Evolutionary conservation across 2,113 vertebrate genomes (phyloP).

Genomic region (Trichomycterus rosablanca): DNA sequence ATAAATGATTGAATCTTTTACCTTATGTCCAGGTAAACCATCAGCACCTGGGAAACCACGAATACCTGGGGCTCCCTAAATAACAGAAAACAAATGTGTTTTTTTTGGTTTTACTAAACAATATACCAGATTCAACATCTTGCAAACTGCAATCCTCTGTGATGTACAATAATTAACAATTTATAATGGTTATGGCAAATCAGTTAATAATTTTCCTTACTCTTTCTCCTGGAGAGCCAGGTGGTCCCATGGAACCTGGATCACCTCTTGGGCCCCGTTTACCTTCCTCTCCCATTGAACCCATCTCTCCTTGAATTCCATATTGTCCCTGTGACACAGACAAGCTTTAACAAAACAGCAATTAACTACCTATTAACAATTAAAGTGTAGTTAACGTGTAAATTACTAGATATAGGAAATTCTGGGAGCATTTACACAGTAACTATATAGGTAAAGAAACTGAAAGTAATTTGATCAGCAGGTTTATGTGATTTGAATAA

Average conservation of each 20-base stretch:
- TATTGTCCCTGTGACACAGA: slow-evolving; percentile 74
- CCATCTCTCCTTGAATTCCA: slow-evolving; percentile 81
- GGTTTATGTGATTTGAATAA: too few relatives aligned
- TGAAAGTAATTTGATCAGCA: too few relatives aligned
- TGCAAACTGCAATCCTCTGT: too few relatives aligned
- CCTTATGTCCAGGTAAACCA: slow-evolving; percentile 91
- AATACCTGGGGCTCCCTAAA: slow-evolving; percentile 88
- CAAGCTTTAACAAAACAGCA: neutral
- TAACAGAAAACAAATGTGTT: neutral
- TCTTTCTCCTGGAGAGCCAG: slow-evolving; percentile 81
- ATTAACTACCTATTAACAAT: neutral
- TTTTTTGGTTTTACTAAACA: neutral
- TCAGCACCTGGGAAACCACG: slow-evolving; percentile 93
- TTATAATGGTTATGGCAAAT: neutral
- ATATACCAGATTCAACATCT: too few relatives aligned
- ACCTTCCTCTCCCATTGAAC: slow-evolving; percentile 90
- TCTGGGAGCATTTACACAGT: too few relatives aligned
- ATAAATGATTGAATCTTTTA: too few relatives aligned
- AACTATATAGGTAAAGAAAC: too few relatives aligned
- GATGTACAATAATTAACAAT: too few relatives aligned
- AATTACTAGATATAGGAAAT: too few relatives aligned
- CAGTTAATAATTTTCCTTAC: slow-evolving; percentile 60
- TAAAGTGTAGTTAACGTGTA: too few relatives aligned
- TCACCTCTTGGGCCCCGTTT: slow-evolving; percentile 91
- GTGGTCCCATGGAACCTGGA: slow-evolving; percentile 76